A percentile compares a stretch with the other conserved stretches of the same genome.
These are phyloP conservation scores for Drosophila fungiperda DNA, from an alignment of 2,888 invertebrate species.

Conservation along the genomic window DNA sequence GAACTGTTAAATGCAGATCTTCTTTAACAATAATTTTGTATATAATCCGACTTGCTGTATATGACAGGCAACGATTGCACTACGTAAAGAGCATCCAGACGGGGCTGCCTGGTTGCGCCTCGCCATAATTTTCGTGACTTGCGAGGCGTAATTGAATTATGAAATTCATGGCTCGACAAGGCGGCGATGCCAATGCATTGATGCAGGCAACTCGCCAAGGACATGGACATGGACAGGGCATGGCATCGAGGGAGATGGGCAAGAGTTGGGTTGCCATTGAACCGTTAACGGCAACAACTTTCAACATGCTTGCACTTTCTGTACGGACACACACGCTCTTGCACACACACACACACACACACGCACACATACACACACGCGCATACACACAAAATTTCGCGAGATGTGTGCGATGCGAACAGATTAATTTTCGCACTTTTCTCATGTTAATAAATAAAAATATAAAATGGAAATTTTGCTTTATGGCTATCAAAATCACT, in stretches of 20 bases:
- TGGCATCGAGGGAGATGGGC: slow-evolving; percentile 8
- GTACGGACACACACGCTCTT: slow-evolving; percentile 5
- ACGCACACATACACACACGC: background rate
- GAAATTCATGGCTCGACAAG: slow-evolving; percentile 54
- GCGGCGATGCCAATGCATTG: slow-evolving; percentile 39
- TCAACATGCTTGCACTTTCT: slow-evolving; percentile 56
- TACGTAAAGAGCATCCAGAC: slow-evolving; percentile 14
- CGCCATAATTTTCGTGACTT: slow-evolving; percentile 19
- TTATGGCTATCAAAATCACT: slow-evolving; percentile 45
- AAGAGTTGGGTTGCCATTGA: slow-evolving; percentile 48
- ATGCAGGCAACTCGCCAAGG: slow-evolving; percentile 42
- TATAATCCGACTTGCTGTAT: background rate
- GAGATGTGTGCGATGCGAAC: slow-evolving; percentile 15
- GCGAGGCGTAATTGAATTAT: slow-evolving; percentile 68
- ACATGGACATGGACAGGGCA: slow-evolving; percentile 13
- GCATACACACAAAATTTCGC: background rate
- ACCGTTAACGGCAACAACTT: slow-evolving; percentile 60
- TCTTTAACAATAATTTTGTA: background rate
- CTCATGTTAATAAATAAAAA: slow-evolving; percentile 66
- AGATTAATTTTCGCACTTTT: slow-evolving; percentile 60
- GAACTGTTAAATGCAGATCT: background rate
- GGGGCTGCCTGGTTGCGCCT: slow-evolving; percentile 9
- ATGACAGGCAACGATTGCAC: background rate
- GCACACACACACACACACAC: background rate
- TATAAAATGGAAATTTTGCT: slow-evolving; percentile 67